Conservation (phyloP, 2,888 invertebrate species). For the Meiosimyza decipiens region DNA sequence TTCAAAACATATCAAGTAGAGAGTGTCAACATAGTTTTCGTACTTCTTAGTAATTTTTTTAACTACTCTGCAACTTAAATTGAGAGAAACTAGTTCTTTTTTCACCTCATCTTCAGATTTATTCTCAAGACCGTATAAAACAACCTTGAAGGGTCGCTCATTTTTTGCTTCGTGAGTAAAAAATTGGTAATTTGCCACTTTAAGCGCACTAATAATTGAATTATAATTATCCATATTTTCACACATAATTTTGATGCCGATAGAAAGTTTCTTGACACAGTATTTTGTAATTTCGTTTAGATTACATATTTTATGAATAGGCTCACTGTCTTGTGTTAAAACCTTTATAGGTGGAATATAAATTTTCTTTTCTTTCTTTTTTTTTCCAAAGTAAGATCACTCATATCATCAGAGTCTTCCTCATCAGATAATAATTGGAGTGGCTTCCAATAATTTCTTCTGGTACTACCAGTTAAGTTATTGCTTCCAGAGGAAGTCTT, state of each 20-base stretch:
- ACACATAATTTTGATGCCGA: constrained; percentile 40
- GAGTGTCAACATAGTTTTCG: constrained; percentile 34
- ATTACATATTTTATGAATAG: no score
- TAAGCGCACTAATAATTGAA: constrained; percentile 24
- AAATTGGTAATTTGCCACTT: constrained; percentile 36
- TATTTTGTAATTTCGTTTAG: no score
- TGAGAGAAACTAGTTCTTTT: constrained; percentile 34
- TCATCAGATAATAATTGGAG: constrained; percentile 9
- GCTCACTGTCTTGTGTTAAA: no score
- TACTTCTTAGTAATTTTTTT: constrained; percentile 35
- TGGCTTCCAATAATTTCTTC: neutral
- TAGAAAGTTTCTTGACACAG: constrained; percentile 37
- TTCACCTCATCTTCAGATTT: constrained; percentile 34
- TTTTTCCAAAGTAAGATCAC: neutral
- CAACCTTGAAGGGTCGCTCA: constrained; percentile 37
- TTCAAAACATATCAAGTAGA: constrained; percentile 35
- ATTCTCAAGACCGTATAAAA: constrained; percentile 34
- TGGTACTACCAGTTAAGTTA: neutral
- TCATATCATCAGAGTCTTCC: neutral
- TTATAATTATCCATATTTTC: constrained; percentile 29
- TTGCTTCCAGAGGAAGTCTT: neutral
- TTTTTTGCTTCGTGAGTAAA: constrained; percentile 36
- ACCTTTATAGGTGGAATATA: no score
- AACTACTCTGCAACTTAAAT: constrained; percentile 38
- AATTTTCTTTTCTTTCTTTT: no score